Conservation (phyloP, 2,113 vertebrate genomes). For the Rattus rattus region DNA sequence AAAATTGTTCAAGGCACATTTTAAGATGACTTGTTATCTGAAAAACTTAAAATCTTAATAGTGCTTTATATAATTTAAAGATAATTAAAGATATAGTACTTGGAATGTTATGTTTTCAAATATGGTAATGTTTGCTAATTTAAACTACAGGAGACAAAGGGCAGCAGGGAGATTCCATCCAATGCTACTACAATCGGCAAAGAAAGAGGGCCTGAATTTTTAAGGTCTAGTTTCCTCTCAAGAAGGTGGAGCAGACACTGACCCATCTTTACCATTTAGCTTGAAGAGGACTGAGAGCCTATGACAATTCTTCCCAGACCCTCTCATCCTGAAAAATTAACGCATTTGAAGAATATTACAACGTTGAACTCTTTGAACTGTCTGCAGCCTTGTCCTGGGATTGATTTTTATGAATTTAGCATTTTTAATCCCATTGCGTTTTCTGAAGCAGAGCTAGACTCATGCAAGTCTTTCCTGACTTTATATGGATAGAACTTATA, state of each 20-base stretch:
- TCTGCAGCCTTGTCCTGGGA: neutral
- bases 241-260: neutral
- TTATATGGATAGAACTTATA: slow-evolving; percentile 9
- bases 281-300: neutral
- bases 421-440: slow-evolving; percentile 9
- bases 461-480: slow-evolving; percentile 27
- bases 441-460: slow-evolving; percentile 9
- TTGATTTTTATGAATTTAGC: neutral
- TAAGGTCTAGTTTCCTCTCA: neutral
- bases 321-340: neutral
- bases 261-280: neutral
- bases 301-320: neutral
- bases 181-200: neutral
- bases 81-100: slow-evolving; percentile 21
- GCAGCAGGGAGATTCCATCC: neutral
- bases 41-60: slow-evolving; percentile 42
- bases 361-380: neutral
- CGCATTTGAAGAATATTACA: slow-evolving; percentile 16
- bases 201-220: neutral
- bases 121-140: neutral
- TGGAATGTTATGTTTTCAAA: slow-evolving; percentile 30
- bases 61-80: neutral
- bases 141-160: neutral
- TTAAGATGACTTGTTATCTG: slow-evolving; percentile 42
- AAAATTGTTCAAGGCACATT: slow-evolving; percentile 3